Conservation (phyloP, 1,140 invertebrate genomes). For the Yoshiicerus persimilis region DNA sequence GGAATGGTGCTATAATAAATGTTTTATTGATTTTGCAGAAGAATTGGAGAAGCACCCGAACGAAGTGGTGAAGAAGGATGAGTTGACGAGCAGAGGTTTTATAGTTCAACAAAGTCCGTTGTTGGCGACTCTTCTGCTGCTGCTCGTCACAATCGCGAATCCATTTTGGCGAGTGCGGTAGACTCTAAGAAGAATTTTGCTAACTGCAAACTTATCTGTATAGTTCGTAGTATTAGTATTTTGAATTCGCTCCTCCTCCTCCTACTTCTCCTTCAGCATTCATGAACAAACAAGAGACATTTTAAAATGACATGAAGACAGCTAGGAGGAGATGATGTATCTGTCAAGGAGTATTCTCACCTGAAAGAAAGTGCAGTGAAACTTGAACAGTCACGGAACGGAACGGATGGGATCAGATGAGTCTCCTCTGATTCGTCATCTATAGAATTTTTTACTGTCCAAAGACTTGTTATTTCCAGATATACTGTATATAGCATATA, state of each 20-base stretch:
- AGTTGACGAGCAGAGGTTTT: constrained; percentile 64
- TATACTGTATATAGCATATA: background rate
- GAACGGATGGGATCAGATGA: background rate
- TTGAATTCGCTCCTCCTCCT: background rate
- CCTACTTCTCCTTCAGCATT: constrained; percentile 1
- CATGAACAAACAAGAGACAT: constrained; percentile 7
- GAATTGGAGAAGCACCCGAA: constrained; percentile 84
- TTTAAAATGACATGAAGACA: background rate
- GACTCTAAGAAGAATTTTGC: background rate
- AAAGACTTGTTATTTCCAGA: constrained; percentile 17
- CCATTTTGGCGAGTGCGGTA: constrained; percentile 39
- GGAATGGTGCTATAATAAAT: background rate
- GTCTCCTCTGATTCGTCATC: background rate
- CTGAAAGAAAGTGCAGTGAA: background rate
- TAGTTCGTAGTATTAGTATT: background rate
- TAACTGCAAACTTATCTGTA: constrained; percentile 8
- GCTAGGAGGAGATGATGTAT: background rate
- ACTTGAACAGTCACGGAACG: background rate
- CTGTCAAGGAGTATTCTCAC: constrained; percentile 1
- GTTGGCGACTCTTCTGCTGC: constrained; percentile 18
- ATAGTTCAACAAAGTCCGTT: background rate
- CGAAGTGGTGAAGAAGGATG: constrained; percentile 89
- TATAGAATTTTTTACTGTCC: constrained; percentile 14
- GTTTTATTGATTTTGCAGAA: constrained; percentile 60
- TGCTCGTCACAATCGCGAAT: constrained; percentile 33